Percentiles rank a stretch among this genome's conserved stretches.
Evolutionary conservation across 2,113 vertebrate species (phyloP).

Genomic region (Sminthopsis crassicaudata): DNA sequence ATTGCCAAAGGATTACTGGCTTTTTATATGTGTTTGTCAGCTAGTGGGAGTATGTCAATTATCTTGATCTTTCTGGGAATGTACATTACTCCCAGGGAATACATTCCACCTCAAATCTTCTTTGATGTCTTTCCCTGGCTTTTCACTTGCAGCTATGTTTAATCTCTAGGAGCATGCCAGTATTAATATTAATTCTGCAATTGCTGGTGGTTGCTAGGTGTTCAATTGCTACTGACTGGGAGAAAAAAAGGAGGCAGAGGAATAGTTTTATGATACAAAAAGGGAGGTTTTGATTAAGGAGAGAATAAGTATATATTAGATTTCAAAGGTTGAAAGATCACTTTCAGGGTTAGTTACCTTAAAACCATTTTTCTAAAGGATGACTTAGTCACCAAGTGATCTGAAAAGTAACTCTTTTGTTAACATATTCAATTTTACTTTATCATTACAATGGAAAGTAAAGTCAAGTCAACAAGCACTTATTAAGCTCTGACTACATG

Average conservation of each 20-base stretch:
- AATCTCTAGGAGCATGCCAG: background rate
- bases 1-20: background rate
- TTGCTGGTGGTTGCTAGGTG: constrained; percentile 17
- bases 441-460: constrained; percentile 34
- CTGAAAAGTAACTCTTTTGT: constrained; percentile 32
- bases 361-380: constrained; percentile 56
- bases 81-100: background rate
- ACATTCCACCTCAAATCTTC: background rate
- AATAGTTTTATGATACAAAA: constrained; percentile 35
- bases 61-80: background rate
- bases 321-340: constrained; percentile 52
- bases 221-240: background rate
- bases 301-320: constrained; percentile 53
- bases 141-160: constrained; percentile 5
- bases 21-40: constrained; percentile 17
- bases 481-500: background rate
- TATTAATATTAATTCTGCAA: constrained; percentile 5
- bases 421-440: constrained; percentile 56
- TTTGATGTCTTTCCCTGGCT: background rate
- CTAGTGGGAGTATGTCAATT: background rate
- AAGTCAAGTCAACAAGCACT: background rate
- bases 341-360: constrained; percentile 61
- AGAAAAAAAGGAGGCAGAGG: constrained; percentile 49
- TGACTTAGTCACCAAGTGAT: constrained; percentile 60
- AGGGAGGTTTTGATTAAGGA: constrained; percentile 56